A percentile compares a stretch with the other conserved stretches of the same genome.
Evolutionary conservation across 2,888 invertebrate genomes (phyloP).

Genomic region (Euplexia lucipara): DNA sequence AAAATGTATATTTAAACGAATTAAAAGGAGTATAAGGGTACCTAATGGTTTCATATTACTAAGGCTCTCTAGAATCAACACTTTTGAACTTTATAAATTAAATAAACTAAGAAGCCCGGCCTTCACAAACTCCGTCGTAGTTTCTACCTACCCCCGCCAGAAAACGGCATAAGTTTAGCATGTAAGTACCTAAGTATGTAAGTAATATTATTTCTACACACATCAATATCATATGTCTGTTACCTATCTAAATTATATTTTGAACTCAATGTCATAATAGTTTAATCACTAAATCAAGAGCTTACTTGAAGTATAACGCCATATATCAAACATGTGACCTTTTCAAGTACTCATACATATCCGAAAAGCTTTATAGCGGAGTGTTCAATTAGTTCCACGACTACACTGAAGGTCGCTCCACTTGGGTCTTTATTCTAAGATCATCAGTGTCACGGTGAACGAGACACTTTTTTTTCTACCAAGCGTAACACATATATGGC

Average conservation of each 20-base stretch:
- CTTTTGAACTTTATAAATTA: no score
- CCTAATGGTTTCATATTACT: no score
- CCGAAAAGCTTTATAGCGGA: conserved; percentile 59
- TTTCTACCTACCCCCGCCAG: no score
- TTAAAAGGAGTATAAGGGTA: no score
- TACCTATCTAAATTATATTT: conserved; percentile 11
- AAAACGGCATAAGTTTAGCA: no score
- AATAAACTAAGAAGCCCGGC: no score
- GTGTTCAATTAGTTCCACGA: conserved; percentile 66
- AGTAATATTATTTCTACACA: neutral
- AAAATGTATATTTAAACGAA: no score
- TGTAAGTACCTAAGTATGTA: no score
- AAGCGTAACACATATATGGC: conserved; percentile 65
- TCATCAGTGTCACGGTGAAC: conserved; percentile 88
- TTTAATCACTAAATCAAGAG: conserved; percentile 38
- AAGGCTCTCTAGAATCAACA: no score
- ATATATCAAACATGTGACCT: conserved; percentile 62
- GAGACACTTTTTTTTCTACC: conserved; percentile 79
- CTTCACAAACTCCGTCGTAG: no score
- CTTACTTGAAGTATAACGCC: conserved; percentile 34
- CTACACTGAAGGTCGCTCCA: conserved; percentile 73
- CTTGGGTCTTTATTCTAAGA: conserved; percentile 80
- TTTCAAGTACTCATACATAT: conserved; percentile 52
- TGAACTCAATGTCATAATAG: conserved; percentile 35
- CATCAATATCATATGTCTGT: conserved; percentile 19